Conservation (phyloP, 2,797 vertebrate species). For the Ataeniobius toweri region DNA sequence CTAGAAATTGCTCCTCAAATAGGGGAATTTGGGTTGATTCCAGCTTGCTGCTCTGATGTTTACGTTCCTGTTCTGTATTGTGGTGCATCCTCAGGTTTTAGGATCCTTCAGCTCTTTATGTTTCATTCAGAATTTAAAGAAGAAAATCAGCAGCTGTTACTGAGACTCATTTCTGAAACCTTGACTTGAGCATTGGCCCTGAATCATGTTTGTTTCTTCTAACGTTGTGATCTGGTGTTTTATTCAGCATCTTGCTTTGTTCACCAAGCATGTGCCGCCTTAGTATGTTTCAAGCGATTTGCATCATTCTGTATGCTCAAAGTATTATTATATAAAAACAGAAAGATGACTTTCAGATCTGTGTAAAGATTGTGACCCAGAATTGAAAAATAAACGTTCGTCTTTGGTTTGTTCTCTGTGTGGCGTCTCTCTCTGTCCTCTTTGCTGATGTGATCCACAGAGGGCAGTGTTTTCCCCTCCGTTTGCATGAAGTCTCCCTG, state of each 20-base stretch:
- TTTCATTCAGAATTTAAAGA: too few species aligned
- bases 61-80: not conserved
- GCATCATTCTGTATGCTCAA: not conserved
- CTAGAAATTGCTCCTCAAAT: not conserved
- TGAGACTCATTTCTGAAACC: not conserved
- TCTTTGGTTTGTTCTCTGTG: not conserved
- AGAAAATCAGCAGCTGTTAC: too few species aligned
- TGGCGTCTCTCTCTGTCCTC: not conserved
- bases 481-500: slow-evolving; percentile 27
- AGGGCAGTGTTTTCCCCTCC: slow-evolving; percentile 27
- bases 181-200: not conserved
- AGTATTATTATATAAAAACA: not conserved
- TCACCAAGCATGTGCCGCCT: not conserved
- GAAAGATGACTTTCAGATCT: not conserved
- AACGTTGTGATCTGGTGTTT: not conserved
- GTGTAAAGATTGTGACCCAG: not conserved
- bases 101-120: not conserved
- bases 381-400: not conserved
- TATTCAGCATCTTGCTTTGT: not conserved
- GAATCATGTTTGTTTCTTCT: not conserved
- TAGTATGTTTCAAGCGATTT: too few species aligned
- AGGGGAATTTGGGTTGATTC: not conserved
- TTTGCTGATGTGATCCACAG: slow-evolving; percentile 30
- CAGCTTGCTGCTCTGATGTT: not conserved
- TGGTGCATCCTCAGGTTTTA: not conserved